phyloP scores from a whole-genome alignment of 2,797 vertebrate genomes.

The Champsocephalus esox region DNA sequence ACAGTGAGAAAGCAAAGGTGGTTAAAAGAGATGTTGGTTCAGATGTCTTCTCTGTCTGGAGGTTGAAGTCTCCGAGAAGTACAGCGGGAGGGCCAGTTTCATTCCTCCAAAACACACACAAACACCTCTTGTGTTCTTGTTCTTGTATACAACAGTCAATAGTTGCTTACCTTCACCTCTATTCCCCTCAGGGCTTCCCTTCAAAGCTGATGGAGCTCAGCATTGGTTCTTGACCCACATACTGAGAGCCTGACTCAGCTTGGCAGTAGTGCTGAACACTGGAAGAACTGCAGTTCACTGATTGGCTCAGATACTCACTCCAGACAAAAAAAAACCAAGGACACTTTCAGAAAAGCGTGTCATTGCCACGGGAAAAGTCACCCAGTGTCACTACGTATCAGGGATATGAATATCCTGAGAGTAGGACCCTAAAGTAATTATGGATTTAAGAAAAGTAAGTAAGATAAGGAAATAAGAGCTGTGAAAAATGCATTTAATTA shows the following conservation, averaged over 20 bases:
- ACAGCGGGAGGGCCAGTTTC: no score
- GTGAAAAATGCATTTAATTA: conserved; percentile 18
- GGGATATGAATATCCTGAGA: conserved; percentile 19
- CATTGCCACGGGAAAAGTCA: background rate
- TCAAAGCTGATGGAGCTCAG: background rate
- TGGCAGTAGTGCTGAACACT: background rate
- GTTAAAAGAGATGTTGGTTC: no score
- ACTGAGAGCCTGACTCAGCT: conserved; percentile 18
- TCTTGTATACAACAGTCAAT: background rate
- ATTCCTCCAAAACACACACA: background rate
- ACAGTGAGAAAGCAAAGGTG: no score
- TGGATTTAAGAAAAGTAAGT: conserved; percentile 23
- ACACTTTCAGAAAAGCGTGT: conserved; percentile 11
- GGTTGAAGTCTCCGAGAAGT: no score
- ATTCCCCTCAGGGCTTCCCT: background rate
- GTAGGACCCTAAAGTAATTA: conserved; percentile 41
- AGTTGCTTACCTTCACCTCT: background rate
- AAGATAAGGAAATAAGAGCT: conserved; percentile 30
- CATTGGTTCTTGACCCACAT: conserved; percentile 20
- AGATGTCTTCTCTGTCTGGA: no score
- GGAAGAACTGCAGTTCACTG: conserved; percentile 4
- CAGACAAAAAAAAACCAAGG: background rate
- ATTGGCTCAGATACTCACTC: conserved; percentile 18
- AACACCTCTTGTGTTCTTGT: background rate
- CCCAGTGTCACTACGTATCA: conserved; percentile 25